Evolutionary conservation across 2,888 invertebrate species (phyloP), one percentile per base, ranked within the genome.

Genomic region (Meiosimyza decipiens): DNA sequence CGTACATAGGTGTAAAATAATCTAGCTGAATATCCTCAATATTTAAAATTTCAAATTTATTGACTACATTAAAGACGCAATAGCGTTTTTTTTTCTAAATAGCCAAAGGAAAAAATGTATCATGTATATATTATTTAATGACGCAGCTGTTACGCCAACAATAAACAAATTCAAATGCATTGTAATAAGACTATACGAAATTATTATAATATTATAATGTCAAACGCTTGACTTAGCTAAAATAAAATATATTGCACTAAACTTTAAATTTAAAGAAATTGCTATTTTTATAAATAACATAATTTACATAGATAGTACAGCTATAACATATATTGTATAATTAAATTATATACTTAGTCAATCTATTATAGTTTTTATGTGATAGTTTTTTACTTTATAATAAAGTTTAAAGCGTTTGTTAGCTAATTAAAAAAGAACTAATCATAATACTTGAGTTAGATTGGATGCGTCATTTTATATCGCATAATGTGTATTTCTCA

Each of bases 211-310:
- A 40, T 40, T 40, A 40, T 40, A 6, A 40, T 40, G 40, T 9
- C 40, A 9, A 57, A 28, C 16, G 49, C 18, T 18, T 49, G 47
- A 63, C 49, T 47, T 18, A 40, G 40, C 40, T 9, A 6, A 40
- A 40, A 40, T 40, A 40, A 40, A 40, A 81, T 76, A 76, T 70
- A 68, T 72, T 75, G 62, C 55, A 71, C 71, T 71, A 75, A 68
- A 71, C 49, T 40, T n/a, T 22, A 13, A 54, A 65, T 22, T 13
- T 59, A 50, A 57, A 50, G n/a, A 68, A 15, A 50, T 57, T 54
- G n/a, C 28, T 66, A 40, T 40, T 6, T 40, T 40, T 40, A 40
- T 40, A n/a, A 66, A 66, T 22, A 18, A 51, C 7, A 66, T 54
- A 54, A 68, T 15, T 68, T 64, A 52, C 28, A 28, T 28, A 28